Conservation (phyloP, 2,113 vertebrate genomes). For the Dermatemys mawii region DNA sequence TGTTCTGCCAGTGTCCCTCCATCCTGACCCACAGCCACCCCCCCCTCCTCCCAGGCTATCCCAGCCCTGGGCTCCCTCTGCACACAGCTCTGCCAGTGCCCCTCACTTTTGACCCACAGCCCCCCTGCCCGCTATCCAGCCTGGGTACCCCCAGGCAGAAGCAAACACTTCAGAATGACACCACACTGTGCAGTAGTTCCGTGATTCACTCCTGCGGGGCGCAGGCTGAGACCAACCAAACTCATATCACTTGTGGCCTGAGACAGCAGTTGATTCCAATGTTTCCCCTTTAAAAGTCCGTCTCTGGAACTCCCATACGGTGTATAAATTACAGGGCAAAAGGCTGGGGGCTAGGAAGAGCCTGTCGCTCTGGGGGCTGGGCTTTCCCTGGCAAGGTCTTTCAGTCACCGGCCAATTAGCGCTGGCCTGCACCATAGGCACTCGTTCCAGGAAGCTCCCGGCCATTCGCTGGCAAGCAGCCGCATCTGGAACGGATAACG, state of each 20-base stretch:
- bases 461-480: fast-evolving
- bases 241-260: neutral
- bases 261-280: neutral
- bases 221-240: neutral
- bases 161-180: neutral
- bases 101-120: no score
- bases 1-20: neutral
- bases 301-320: fast-evolving
- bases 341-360: neutral
- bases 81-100: no score
- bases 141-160: neutral
- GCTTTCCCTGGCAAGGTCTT: neutral
- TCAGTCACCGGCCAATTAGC: neutral
- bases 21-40: no score
- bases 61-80: no score
- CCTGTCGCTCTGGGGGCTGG: fast-evolving
- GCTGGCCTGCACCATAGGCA: fast-evolving
- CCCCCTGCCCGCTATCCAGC: no score
- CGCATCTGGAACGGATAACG: constrained; percentile 44
- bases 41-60: no score
- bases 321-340: neutral
- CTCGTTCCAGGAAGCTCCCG: fast-evolving
- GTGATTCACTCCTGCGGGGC: neutral
- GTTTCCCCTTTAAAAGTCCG: neutral
- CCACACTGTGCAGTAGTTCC: neutral